Percentiles rank a stretch among this genome's conserved stretches.
phyloP scores from a whole-genome alignment of 2,888 invertebrate genomes.

The Strigamia maritima region DNA sequence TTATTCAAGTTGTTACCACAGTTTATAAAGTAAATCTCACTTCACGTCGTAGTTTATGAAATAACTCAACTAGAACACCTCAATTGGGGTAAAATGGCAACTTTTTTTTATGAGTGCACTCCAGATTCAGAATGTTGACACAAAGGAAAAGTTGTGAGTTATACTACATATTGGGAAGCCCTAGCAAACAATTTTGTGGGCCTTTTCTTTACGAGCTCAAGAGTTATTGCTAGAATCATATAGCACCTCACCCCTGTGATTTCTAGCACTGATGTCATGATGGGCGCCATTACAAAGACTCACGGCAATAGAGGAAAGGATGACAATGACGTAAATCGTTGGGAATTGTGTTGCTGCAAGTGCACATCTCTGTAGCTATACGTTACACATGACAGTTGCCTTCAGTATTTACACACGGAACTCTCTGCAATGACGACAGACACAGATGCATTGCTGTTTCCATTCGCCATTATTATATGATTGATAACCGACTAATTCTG shows the following conservation, averaged over 20 bases:
- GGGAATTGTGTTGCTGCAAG: conserved; percentile 27
- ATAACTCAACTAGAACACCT: no score
- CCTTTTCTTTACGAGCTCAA: conserved; percentile 17
- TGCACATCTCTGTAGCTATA: conserved; percentile 17
- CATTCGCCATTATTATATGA: background rate
- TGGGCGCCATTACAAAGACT: conserved; percentile 27
- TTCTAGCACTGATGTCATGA: conserved; percentile 25
- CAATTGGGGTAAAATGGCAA: no score
- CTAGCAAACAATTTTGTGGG: conserved; percentile 1
- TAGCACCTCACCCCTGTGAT: conserved; percentile 23
- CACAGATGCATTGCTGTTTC: background rate
- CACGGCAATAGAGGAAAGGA: conserved; percentile 7
- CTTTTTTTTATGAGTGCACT: no score
- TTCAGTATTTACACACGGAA: conserved; percentile 15
- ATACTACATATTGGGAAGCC: background rate
- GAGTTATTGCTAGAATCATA: conserved; percentile 22
- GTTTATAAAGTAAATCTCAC: no score
- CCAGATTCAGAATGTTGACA: background rate
- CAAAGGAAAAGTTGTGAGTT: conserved; percentile 1
- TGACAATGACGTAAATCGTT: conserved; percentile 25
- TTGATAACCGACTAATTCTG: background rate
- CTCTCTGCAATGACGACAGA: background rate
- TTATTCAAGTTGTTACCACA: no score
- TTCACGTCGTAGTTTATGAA: no score
- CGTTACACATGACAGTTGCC: background rate